Evolutionary conservation across 2,888 invertebrate species (phyloP).

Genomic region (Ommatoiulus sabulosus): DNA sequence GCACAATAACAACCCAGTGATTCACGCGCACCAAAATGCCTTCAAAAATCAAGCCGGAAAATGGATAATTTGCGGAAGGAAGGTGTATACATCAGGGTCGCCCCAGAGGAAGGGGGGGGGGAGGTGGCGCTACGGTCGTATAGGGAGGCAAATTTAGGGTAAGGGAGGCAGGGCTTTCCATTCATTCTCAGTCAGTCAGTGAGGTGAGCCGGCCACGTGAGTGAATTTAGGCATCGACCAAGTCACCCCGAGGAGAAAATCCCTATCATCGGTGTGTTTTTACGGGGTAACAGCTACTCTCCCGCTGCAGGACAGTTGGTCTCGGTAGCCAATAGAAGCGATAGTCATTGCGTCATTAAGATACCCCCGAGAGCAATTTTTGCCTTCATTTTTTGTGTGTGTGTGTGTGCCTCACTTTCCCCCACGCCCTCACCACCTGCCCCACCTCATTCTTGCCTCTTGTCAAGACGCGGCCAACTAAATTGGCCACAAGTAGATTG

Average conservation of each 20-base stretch:
- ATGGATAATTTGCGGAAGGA: conserved; percentile 56
- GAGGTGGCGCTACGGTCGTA: conserved; percentile 37
- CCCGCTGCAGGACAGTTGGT: background rate
- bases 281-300: background rate
- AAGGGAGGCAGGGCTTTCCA: conserved; percentile 5
- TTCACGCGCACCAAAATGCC: conserved; percentile 25
- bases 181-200: conserved; percentile 36
- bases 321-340: conserved; percentile 4
- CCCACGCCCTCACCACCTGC: conserved; percentile 49
- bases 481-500: conserved; percentile 40
- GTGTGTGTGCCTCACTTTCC: conserved; percentile 12
- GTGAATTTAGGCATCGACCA: background rate
- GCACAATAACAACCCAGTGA: conserved; percentile 50
- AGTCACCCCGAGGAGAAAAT: background rate
- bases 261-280: background rate
- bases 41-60: conserved; percentile 50
- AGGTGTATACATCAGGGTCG: background rate
- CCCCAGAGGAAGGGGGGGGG: background rate
- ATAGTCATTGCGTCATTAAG: background rate
- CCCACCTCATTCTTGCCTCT: conserved; percentile 50
- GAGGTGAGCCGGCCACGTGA: conserved; percentile 27
- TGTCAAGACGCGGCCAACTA: conserved; percentile 23
- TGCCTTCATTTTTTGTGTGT: background rate
- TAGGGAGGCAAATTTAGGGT: background rate
- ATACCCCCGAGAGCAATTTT: background rate